These are phyloP conservation scores for Meriones unguiculatus DNA, from an alignment of 2,113 vertebrate genomes.

Conservation along the genomic window DNA sequence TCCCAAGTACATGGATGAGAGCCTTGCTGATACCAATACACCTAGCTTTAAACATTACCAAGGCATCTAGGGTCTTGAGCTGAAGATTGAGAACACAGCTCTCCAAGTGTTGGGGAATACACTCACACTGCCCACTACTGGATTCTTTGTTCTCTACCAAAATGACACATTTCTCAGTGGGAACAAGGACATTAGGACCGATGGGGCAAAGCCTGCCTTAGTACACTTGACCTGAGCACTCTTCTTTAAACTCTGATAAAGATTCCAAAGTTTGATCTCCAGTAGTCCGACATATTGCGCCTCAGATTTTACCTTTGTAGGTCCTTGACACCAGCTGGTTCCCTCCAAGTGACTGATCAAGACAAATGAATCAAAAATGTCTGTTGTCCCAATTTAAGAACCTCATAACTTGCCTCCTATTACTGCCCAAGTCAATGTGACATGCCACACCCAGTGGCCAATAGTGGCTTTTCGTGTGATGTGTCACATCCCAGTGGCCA, in stretches of 20 bases:
- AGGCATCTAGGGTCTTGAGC: neutral
- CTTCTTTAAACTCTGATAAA: conserved; percentile 88
- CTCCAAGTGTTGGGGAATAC: neutral
- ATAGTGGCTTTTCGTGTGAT: conserved; percentile 87
- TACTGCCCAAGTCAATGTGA: conserved; percentile 90
- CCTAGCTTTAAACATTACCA: neutral
- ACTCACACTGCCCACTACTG: neutral
- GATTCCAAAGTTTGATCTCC: conserved; percentile 89
- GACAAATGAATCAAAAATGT: conserved; percentile 86
- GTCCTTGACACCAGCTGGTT: conserved; percentile 76
- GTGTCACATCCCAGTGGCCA: conserved; percentile 65
- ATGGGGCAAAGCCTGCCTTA: neutral
- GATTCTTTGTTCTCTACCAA: neutral
- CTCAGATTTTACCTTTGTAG: conserved; percentile 76
- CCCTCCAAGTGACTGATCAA: neutral
- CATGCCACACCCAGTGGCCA: conserved; percentile 79
- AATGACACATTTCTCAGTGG: neutral
- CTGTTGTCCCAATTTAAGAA: conserved; percentile 92
- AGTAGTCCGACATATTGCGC: conserved; percentile 87
- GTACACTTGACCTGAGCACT: neutral
- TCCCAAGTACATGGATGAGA: no score
- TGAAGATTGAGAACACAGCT: neutral
- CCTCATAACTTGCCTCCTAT: conserved; percentile 87
- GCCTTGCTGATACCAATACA: neutral
- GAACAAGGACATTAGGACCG: neutral